Base-by-base conservation (phyloP, 1,140 invertebrate genomes). In the Apis dorsata region DNA sequence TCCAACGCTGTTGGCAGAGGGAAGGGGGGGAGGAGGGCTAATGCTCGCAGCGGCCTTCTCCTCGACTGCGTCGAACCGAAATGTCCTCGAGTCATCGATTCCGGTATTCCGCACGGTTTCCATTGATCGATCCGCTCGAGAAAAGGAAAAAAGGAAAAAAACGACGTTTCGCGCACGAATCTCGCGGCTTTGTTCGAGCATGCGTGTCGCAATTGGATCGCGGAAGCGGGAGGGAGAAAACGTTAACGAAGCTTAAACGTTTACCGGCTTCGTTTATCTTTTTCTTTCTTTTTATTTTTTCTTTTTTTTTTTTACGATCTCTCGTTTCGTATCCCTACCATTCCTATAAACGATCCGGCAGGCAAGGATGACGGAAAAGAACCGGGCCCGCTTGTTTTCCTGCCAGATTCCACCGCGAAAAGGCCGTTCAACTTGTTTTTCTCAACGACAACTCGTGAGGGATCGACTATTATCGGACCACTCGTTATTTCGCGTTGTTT, bases 361-460 rank as follows among this genome's bases (percentile, higher is more conserved):
- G 63, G 68, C 7, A 19, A 73, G 71, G 19, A 73, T 12, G 49
- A 24, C 49, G 51, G 44, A 55, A 51, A 51, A 28, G 19, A 77
- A 66, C 75, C 24, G 49, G 62, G 75, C 13, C 28, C 34, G 13
- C 15, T 62, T 72, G 72, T 86, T 86, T 79, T 79, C 24, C 10
- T 17, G 19, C 28, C 59, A 17, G 19, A n/a, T 59, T 34, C 28
- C 71, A 12, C 53, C 44, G 28, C 55, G n/a, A 74, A 76, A 80
- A 78, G 88, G 88, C 63, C 86, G 77, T 90, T 90, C 89, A 90
- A 90, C 90, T 89, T 88, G 85, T 89, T 90, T 86, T 90, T 90
- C 87, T 76, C 79, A 73, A 44, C 79, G 10, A n/a, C 66, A 51
- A 51, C 28, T 12, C 65, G 51, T 21, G 28, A 21, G 34, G 34